Conservation (phyloP, 2,113 vertebrate genomes). For the Varanus salvator region DNA sequence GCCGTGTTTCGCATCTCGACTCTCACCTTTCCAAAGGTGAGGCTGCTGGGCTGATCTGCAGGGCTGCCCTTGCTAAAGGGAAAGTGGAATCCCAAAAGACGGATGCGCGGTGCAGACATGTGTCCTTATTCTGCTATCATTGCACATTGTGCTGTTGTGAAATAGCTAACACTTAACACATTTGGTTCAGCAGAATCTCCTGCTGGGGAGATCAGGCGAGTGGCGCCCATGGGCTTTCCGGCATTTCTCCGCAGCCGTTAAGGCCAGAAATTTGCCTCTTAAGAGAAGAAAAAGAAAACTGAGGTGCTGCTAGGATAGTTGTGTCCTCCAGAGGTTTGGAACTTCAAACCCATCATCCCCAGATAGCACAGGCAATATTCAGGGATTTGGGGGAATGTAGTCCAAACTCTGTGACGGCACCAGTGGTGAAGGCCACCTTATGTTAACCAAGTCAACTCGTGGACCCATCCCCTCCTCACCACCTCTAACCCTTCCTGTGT, state of each 20-base stretch:
- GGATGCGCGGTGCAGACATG: background rate
- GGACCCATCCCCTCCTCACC: no score
- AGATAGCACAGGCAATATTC: no score
- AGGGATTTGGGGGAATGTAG: no score
- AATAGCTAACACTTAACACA: background rate
- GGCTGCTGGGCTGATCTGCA: background rate
- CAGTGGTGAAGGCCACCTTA: no score
- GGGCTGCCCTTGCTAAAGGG: background rate
- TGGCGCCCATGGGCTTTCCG: no score
- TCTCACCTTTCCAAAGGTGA: background rate
- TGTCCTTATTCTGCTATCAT: background rate
- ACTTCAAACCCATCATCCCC: no score
- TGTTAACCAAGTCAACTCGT: no score
- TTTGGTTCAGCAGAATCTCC: fast-evolving
- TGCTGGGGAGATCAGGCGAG: background rate
- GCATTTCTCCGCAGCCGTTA: background rate
- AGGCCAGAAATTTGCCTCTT: background rate
- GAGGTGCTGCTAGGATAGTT: background rate
- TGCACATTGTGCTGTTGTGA: background rate
- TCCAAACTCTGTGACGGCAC: no score
- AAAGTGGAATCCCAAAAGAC: no score
- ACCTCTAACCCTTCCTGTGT: no score
- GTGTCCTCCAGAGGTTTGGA: no score
- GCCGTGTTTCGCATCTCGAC: background rate
- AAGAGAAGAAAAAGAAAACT: background rate